These are phyloP conservation scores for Pseudocheirus occidentalis DNA, from an alignment of 2,797 vertebrate species.

Conservation along the genomic window DNA sequence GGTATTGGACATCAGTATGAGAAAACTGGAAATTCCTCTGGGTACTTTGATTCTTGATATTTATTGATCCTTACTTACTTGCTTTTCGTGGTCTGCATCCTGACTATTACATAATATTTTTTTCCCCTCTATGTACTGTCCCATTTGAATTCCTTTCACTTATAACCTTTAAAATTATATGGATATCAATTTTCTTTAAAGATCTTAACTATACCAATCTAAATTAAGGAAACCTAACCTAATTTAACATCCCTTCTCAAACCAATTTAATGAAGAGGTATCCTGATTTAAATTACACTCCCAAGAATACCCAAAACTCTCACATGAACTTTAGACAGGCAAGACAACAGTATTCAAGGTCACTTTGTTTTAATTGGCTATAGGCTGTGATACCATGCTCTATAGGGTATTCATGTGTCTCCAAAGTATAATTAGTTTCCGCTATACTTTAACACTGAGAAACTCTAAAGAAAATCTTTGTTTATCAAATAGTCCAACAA, in stretches of 20 bases:
- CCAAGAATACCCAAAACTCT: slow-evolving; percentile 16
- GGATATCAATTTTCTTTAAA: background rate
- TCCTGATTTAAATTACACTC: slow-evolving; percentile 6
- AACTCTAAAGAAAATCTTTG: background rate
- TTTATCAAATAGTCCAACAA: slow-evolving; percentile 14
- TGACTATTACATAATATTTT: background rate
- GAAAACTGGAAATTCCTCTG: slow-evolving; percentile 14
- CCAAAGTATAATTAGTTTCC: background rate
- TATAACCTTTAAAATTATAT: background rate
- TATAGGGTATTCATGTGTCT: background rate
- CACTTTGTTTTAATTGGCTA: slow-evolving; percentile 10
- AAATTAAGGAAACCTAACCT: slow-evolving; percentile 8
- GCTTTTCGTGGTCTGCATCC: background rate
- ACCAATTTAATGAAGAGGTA: background rate
- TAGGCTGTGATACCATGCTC: background rate
- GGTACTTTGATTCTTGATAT: background rate
- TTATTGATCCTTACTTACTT: background rate
- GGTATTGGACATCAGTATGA: background rate
- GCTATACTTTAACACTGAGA: background rate
- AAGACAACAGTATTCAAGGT: background rate
- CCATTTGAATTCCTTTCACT: background rate
- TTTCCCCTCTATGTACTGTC: background rate
- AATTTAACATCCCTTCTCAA: slow-evolving; percentile 9
- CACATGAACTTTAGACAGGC: background rate
- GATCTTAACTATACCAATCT: background rate